Base-by-base conservation (phyloP, 1,140 invertebrate genomes). In the Leptopilina clavipes region DNA sequence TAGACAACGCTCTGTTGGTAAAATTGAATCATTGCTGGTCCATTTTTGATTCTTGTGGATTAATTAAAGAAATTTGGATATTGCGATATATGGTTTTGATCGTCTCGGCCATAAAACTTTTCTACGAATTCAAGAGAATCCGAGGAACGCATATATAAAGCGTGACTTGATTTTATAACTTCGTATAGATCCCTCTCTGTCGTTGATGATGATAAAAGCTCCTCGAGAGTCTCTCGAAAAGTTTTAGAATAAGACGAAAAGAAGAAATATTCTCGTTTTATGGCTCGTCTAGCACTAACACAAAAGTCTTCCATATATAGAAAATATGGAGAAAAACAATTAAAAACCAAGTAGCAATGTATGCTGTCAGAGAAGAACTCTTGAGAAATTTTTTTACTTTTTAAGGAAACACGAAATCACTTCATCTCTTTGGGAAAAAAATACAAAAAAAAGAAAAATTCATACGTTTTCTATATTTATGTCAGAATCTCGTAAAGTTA, bases 141-240 rank as follows among this genome's bases (percentile, higher is more conserved):
- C 19, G 11, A 65, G 22, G 59, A 65, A 65, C 25, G 59, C 59
- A 65, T 65, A n/a, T n/a, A 65, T 65, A 65, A 65, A 65, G 59
- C 25, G 59, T 37, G 59, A 65, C 59, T 65, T 22, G 59, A 14
- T 65, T 65, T 65, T 65, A 65, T 65, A 65, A 65, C 59, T n/a
- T 65, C 12, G 25, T 65, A 22, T 65, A 22, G 59, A 31, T 65
- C 59, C 25, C 59, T 65, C 52, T 48, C 45, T 17, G 6, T 48
- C 8, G 2, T 6, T 40, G n/a, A n/a, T n/a, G n/a, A n/a, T n/a
- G n/a, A n/a, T n/a, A n/a, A n/a, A n/a, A n/a, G n/a, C n/a, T n/a
- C n/a, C n/a, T n/a, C n/a, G n/a, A n/a, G n/a, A n/a, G n/a, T 40
- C 37, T 40, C 37, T 40, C 19, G 22, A n/a, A n/a, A 31, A 52